These are phyloP conservation scores for Parasteatoda tepidariorum DNA, from an alignment of 1,140 invertebrate species.

Conservation along the genomic window DNA sequence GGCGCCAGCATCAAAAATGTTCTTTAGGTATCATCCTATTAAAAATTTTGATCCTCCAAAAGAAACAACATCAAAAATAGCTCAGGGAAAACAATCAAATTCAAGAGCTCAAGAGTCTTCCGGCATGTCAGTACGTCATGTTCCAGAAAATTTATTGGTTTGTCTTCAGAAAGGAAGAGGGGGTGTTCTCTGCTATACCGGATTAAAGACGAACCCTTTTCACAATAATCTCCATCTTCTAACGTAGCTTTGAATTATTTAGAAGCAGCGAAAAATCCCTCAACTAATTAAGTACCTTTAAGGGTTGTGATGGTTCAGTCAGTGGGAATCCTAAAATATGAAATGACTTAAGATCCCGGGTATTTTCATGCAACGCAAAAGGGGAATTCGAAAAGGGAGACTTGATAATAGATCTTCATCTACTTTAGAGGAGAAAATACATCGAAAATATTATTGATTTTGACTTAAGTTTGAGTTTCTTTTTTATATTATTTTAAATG, in stretches of 20 bases:
- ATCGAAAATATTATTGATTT: too few species aligned
- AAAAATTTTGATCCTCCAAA: conserved; percentile 16
- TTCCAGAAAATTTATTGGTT: conserved; percentile 39
- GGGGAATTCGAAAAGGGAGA: too few species aligned
- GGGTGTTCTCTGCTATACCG: not conserved
- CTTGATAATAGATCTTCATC: too few species aligned
- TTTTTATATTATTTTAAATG: too few species aligned
- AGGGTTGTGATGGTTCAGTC: conserved; percentile 20
- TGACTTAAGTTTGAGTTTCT: too few species aligned
- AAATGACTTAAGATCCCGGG: conserved; percentile 3
- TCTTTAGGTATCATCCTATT: too few species aligned
- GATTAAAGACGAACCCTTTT: conserved; percentile 17
- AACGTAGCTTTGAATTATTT: conserved; percentile 41
- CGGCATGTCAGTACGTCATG: conserved; percentile 34
- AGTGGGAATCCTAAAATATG: conserved; percentile 6
- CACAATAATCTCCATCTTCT: not conserved
- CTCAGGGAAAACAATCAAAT: conserved; percentile 44
- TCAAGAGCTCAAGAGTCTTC: not conserved
- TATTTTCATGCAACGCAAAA: conserved; percentile 7
- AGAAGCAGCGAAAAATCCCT: conserved; percentile 45
- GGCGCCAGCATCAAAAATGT: not conserved
- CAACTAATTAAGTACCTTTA: conserved; percentile 53
- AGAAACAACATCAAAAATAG: conserved; percentile 10
- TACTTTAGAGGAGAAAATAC: too few species aligned
- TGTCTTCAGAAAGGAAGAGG: not conserved